These are phyloP conservation scores for Silurus asotus DNA, from an alignment of 2,113 vertebrate species.

Conservation along the genomic window DNA sequence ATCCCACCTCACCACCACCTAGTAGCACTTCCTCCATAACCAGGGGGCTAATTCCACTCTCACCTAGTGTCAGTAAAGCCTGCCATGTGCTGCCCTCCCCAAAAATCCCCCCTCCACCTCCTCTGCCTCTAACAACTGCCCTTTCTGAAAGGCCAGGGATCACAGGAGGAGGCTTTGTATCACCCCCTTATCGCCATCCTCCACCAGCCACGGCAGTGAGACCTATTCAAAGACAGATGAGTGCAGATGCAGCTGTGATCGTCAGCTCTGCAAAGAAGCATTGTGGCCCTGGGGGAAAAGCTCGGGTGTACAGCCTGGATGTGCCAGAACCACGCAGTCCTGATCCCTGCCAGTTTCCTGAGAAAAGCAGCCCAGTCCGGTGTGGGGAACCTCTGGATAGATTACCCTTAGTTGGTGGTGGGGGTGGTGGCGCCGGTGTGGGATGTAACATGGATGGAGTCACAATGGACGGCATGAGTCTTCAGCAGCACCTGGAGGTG, in stretches of 20 bases:
- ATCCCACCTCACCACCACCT: slow-evolving; percentile 74
- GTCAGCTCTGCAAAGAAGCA: slow-evolving; percentile 84
- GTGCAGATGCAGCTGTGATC: slow-evolving; percentile 86
- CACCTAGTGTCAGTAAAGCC: slow-evolving; percentile 62
- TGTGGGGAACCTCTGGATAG: slow-evolving; percentile 89
- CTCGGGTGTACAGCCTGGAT: slow-evolving; percentile 93
- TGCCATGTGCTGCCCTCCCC: slow-evolving; percentile 66
- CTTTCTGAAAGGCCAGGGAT: slow-evolving; percentile 78
- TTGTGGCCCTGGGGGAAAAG: slow-evolving; percentile 91
- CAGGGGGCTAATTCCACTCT: slow-evolving; percentile 73
- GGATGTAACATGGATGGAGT: slow-evolving; percentile 57
- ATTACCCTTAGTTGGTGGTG: slow-evolving; percentile 85
- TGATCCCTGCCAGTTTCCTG: slow-evolving; percentile 89
- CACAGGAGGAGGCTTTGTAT: slow-evolving; percentile 84
- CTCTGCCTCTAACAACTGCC: slow-evolving; percentile 70
- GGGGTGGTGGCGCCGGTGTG: slow-evolving; percentile 67
- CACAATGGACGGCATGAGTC: slow-evolving; percentile 44
- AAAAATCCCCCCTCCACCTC: slow-evolving; percentile 74
- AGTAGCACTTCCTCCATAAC: slow-evolving; percentile 71
- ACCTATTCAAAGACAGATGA: slow-evolving; percentile 94
- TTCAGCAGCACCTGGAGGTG: slow-evolving; percentile 87
- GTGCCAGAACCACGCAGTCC: slow-evolving; percentile 90
- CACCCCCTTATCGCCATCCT: slow-evolving; percentile 89
- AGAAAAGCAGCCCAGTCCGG: slow-evolving; percentile 89
- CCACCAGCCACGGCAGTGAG: slow-evolving; percentile 77